Conservation (phyloP, 2,888 invertebrate species). For the Caenorhabditis sinica region DNA sequence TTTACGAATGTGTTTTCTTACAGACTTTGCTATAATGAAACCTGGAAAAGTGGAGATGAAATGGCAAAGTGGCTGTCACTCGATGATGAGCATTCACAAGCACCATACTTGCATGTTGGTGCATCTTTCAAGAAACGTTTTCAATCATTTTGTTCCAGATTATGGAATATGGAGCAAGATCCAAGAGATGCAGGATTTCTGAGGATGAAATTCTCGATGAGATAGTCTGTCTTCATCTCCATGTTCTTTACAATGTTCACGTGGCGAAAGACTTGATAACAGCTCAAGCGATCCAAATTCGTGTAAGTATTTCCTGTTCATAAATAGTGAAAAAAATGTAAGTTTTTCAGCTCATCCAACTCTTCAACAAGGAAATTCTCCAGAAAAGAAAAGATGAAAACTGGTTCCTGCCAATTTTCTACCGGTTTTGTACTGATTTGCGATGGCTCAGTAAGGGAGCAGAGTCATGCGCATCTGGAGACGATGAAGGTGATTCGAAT, state of each 20-base stretch:
- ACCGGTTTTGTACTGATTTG: conserved; percentile 92
- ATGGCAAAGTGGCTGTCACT: conserved; percentile 47
- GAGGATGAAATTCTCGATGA: conserved; percentile 75
- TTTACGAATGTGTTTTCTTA: not conserved
- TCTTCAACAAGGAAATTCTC: conserved; percentile 87
- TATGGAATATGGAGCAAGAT: conserved; percentile 65
- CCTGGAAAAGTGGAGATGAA: conserved; percentile 58
- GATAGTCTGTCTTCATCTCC: conserved; percentile 72
- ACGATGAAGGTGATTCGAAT: conserved; percentile 71
- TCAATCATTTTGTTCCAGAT: conserved; percentile 44
- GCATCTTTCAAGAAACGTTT: not conserved
- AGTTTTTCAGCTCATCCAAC: conserved; percentile 75
- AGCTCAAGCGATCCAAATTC: conserved; percentile 76
- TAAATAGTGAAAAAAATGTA: not conserved
- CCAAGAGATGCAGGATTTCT: conserved; percentile 68
- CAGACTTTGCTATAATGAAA: conserved; percentile 23
- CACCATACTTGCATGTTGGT: conserved; percentile 52
- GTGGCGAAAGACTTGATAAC: conserved; percentile 68
- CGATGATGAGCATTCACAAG: conserved; percentile 41
- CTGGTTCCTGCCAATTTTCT: conserved; percentile 97
- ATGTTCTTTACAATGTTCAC: conserved; percentile 75
- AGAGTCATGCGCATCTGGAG: conserved; percentile 69
- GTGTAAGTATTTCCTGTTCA: conserved; percentile 53
- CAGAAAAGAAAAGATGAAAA: conserved; percentile 94
- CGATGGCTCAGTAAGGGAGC: conserved; percentile 87